These are phyloP conservation scores for Poecilobothrus nobilitatus DNA, from an alignment of 2,888 invertebrate species.

Conservation along the genomic window DNA sequence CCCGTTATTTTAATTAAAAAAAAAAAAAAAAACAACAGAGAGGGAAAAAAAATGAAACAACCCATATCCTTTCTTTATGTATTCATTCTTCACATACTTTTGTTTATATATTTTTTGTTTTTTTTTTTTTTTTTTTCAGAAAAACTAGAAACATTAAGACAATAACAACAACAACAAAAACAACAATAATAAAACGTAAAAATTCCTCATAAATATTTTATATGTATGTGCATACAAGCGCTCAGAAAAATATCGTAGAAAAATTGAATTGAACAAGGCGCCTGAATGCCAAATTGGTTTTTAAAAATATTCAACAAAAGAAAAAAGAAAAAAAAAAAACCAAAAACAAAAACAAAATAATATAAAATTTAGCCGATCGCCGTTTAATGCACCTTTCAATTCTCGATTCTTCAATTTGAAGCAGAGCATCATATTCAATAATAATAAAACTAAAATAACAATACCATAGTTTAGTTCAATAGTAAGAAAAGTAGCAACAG, in stretches of 20 bases:
- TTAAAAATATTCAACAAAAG: not conserved
- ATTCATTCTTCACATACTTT: not conserved
- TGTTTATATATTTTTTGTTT: too few species aligned
- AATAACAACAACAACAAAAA: too few species aligned
- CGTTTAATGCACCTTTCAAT: constrained; percentile 4
- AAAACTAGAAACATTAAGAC: too few species aligned
- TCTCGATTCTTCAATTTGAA: not conserved
- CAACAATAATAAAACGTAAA: not conserved
- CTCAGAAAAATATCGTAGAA: not conserved
- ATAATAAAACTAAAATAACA: too few species aligned
- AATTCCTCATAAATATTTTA: not conserved
- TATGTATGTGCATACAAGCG: not conserved
- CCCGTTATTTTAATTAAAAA: constrained; percentile 6
- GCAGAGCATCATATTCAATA: too few species aligned
- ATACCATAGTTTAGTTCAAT: too few species aligned
- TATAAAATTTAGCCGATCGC: not conserved
- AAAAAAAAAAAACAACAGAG: not conserved
- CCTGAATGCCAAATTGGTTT: constrained; percentile 18
- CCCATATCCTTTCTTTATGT: not conserved
- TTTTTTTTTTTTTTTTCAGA: too few species aligned
- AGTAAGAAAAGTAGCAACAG: too few species aligned
- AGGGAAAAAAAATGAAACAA: not conserved
- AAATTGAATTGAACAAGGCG: constrained; percentile 12
- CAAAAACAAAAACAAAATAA: not conserved
- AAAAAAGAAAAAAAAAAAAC: not conserved